These are phyloP conservation scores for Catharus bicknelli DNA, from an alignment of 2,113 vertebrate genomes.

Conservation along the genomic window DNA sequence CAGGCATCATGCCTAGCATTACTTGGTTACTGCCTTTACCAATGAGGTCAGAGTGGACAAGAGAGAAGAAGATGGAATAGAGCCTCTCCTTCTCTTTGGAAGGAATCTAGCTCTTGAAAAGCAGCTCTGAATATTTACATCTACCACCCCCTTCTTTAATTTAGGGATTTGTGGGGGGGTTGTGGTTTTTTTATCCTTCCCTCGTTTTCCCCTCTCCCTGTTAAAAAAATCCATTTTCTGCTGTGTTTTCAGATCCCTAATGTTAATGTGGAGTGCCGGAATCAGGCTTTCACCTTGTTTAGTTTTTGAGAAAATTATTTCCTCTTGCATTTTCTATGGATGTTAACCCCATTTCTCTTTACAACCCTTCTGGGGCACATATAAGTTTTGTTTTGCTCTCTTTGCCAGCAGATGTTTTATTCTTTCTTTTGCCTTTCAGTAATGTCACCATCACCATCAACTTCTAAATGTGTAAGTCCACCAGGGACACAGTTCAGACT, in stretches of 20 bases:
- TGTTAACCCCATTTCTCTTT: conserved; percentile 51
- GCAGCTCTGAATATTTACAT: not conserved
- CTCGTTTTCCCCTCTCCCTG: fast-evolving
- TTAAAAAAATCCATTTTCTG: not conserved
- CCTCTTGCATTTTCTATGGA: conserved; percentile 29
- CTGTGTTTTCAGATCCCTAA: not conserved
- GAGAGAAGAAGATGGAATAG: not conserved
- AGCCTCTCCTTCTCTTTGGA: not conserved
- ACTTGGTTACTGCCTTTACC: not conserved
- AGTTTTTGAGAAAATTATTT: conserved; percentile 42
- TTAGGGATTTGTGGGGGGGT: fast-evolving
- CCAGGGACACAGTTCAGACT: not conserved
- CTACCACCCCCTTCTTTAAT: not conserved
- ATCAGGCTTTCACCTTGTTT: conserved; percentile 33
- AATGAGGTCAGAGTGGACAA: not conserved
- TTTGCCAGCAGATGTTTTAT: conserved; percentile 54
- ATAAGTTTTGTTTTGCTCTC: conserved; percentile 37
- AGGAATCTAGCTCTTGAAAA: not conserved
- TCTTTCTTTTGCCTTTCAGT: conserved; percentile 50
- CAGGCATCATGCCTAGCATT: not conserved
- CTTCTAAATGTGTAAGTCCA: conserved; percentile 1
- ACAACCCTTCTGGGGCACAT: conserved; percentile 36
- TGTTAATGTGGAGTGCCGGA: not conserved
- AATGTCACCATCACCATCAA: conserved; percentile 41
- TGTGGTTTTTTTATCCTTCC: fast-evolving